These are phyloP conservation scores for Drosophila rubida DNA, from an alignment of 2,888 invertebrate genomes.

Conservation along the genomic window DNA sequence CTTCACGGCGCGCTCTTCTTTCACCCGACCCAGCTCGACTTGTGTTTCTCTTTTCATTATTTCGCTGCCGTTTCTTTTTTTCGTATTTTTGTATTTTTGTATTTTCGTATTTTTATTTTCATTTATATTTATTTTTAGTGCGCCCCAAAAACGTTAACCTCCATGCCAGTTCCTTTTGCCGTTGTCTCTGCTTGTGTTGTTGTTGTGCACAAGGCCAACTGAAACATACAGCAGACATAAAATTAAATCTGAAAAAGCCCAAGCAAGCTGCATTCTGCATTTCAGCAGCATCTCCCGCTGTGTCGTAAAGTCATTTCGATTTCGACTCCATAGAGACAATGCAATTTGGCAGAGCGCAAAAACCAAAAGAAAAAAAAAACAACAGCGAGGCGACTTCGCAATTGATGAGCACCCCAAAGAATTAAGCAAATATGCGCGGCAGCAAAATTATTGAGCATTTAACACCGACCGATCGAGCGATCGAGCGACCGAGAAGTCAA, in stretches of 20 bases:
- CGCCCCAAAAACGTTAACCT: conserved; percentile 56
- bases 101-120: conserved; percentile 56
- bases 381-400: too few species aligned
- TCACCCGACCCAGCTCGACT: conserved; percentile 47
- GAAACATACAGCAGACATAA: conserved; percentile 65
- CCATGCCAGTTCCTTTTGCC: conserved; percentile 21
- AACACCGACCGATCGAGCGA: conserved; percentile 60
- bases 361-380: conserved; percentile 6
- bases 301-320: conserved; percentile 67
- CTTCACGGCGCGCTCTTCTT: conserved; percentile 45
- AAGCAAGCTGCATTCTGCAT: conserved; percentile 63
- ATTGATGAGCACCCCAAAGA: conserved; percentile 7
- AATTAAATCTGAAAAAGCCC: conserved; percentile 68
- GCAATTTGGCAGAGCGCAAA: conserved; percentile 53
- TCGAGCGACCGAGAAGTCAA: conserved; percentile 52
- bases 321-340: conserved; percentile 57
- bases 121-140: conserved; percentile 62
- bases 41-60: conserved; percentile 50
- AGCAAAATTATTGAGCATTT: conserved; percentile 73
- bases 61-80: too few species aligned
- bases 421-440: conserved; percentile 18
- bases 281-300: conserved; percentile 75
- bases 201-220: conserved; percentile 74
- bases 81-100: conserved; percentile 27
- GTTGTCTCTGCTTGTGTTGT: conserved; percentile 47